Percentiles rank a stretch among this genome's conserved stretches.
phyloP scores from a whole-genome alignment of 30 jellyfish, hydroid and myxozoan genomes.

The Chironex yamaguchii region DNA sequence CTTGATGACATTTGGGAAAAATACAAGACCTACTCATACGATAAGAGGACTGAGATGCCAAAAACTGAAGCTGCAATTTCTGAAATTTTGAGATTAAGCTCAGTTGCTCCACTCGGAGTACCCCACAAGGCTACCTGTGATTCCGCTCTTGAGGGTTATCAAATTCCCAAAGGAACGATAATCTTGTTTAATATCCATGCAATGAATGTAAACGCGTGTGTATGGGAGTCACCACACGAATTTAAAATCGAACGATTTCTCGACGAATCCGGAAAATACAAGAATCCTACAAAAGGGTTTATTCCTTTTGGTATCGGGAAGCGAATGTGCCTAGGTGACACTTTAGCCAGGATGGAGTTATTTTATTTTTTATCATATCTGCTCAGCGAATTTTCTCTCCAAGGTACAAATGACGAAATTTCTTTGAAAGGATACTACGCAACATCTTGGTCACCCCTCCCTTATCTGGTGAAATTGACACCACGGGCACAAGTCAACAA shows the following conservation, averaged over 20 bases:
- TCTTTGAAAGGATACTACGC: background rate
- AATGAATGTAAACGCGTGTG: constrained; percentile 23
- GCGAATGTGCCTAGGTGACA: constrained; percentile 58
- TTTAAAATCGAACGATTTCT: constrained; percentile 40
- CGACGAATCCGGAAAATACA: constrained; percentile 26
- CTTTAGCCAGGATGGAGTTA: constrained; percentile 42
- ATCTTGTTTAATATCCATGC: constrained; percentile 39
- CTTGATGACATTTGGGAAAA: constrained; percentile 5
- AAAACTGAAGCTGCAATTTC: constrained; percentile 43
- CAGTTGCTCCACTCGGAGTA: constrained; percentile 56
- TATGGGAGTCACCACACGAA: constrained; percentile 28
- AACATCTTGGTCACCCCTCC: background rate
- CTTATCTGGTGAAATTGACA: background rate
- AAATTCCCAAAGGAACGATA: constrained; percentile 45
- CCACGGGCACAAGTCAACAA: too few species aligned
- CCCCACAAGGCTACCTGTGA: constrained; percentile 44
- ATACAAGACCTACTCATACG: background rate
- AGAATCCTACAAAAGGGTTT: constrained; percentile 7
- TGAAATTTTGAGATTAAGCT: constrained; percentile 51
- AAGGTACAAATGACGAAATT: background rate
- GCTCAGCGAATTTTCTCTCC: background rate
- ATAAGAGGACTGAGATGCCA: constrained; percentile 18
- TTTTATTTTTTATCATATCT: constrained; percentile 2
- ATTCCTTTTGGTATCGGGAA: constrained; percentile 57
- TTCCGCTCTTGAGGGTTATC: constrained; percentile 23